Base-by-base conservation (phyloP, 2,797 vertebrate species). In the Dallia pectoralis region DNA sequence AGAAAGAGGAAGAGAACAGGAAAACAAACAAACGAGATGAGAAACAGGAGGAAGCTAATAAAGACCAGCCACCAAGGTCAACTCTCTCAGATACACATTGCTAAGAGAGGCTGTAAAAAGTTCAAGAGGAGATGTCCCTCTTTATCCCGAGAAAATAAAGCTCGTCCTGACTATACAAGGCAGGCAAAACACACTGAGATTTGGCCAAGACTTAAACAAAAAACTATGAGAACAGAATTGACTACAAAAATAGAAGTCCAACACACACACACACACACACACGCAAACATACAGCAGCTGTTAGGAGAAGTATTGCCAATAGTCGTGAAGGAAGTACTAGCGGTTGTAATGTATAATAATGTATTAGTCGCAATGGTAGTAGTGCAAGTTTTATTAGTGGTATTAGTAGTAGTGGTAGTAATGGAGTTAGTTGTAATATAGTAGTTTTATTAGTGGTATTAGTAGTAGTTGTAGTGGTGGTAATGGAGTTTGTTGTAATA, bases 121-220 rank as follows among this genome's bases (percentile, higher is more conserved):
- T 90, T 93, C 90, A 92, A 91, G 91, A 93, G 89, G 89, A 92
- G 91, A 87, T 90, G 89, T 63, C 90, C 87, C 87, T 83, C 88
- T 88, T 89, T 85, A 91, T 89, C 89, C 87, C 89, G 89, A 89
- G 87, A 91, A 89, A 91, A 91, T 91, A 91, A 93, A 93, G 89
- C 85, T 8, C 7, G 3, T 27, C 83, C 84, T 89, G 85, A 85
- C 86, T 91, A 90, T 90, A 91, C 87, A 91, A 91, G 89, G 89
- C 87, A 84, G 89, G 90, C 89, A 86, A 82, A 85, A 88, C 85
- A 87, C 77, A 48, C 27, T 15, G 48, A 19, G 15, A 3, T 87
- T 84, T 33, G 12, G 82, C 19, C 82, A 69, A 79, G 81, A 82
- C 76, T 40, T 40, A 87, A 84, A 88, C 87, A 87, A 90, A 89